Conservation (phyloP, 2,113 vertebrate genomes). For the Ginglymostoma cirratum region DNA sequence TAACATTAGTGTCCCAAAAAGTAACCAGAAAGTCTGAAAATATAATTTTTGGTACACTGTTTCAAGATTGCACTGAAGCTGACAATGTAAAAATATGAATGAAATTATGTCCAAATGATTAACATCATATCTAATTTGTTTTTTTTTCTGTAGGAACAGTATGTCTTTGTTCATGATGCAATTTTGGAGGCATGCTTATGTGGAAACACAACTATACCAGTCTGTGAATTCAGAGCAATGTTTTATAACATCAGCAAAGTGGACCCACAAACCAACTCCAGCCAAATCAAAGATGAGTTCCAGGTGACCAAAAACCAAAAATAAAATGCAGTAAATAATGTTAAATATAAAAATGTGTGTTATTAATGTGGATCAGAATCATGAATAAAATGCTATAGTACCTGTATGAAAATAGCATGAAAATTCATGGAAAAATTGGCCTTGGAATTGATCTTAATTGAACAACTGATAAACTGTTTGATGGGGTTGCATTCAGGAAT, state of each 20-base stretch:
- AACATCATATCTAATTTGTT: not conserved
- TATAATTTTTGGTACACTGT: not conserved
- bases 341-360: not conserved
- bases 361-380: not conserved
- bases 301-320: slow-evolving; percentile 63
- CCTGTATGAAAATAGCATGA: not conserved
- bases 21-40: not conserved
- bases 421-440: not conserved
- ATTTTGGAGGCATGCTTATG: slow-evolving; percentile 95
- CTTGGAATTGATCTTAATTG: not conserved
- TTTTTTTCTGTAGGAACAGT: slow-evolving; percentile 75
- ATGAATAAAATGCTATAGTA: not conserved
- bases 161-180: slow-evolving; percentile 94
- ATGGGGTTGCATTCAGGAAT: not conserved
- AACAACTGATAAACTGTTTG: not conserved
- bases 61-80: not conserved
- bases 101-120: not conserved
- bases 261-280: slow-evolving; percentile 95
- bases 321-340: not conserved
- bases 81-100: not conserved
- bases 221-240: slow-evolving; percentile 92
- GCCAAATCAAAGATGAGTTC: slow-evolving; percentile 97
- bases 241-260: slow-evolving; percentile 96
- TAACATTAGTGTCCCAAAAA: not conserved
- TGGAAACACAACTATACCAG: slow-evolving; percentile 91